Base-by-base conservation (phyloP, 1,140 invertebrate genomes). In the Camponotus pennsylvanicus region DNA sequence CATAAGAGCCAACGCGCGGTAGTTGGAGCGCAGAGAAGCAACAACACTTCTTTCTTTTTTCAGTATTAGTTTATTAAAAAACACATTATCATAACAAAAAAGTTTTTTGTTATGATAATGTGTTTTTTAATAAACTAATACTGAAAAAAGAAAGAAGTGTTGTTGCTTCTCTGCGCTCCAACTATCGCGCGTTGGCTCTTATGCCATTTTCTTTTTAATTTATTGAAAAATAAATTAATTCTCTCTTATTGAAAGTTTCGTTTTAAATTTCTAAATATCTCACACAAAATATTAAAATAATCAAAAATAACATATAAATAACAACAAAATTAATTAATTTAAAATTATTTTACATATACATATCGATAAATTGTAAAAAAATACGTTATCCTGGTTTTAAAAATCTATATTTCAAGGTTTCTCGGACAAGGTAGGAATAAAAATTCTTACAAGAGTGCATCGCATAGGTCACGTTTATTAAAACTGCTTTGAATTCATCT, bases 241-340 rank as follows among this genome's bases (percentile, higher is more conserved):
- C 34, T 32, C 13, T 67, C 45, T 32, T 42, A 42, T 27, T 27
- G 1, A 27, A 27, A 42, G 11, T 42, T 32, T 45, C 21, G 37
- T 71, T 13, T 21, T 45, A 52, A 40, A 37, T 79, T 67, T 67
- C 34, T 76, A 76, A 79, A 37, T 42, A 32, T 34, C n/a, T 52
- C n/a, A 45, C 37, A 67, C 42, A n/a, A 67, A 67, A 21, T 66
- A 79, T 59, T 61, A 61, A 40, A 27, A 27, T 27, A 27, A 27
- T 27, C 0, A 27, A 27, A 27, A 27, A 61, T 61, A 59, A 55
- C 55, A 27, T 40, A 49, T 49, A 40, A 8, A 1, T 66, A 66
- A 1, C 37, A 67, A 79, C 52, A 45, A 78, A 78, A 79, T 49
- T 37, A 67, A 37, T 34, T 52, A 67, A 11, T 76, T 79, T 67